A percentile compares a stretch with the other conserved stretches of the same genome.
phyloP scores from a whole-genome alignment of 2,113 vertebrate species.

The Blennius ocellaris region DNA sequence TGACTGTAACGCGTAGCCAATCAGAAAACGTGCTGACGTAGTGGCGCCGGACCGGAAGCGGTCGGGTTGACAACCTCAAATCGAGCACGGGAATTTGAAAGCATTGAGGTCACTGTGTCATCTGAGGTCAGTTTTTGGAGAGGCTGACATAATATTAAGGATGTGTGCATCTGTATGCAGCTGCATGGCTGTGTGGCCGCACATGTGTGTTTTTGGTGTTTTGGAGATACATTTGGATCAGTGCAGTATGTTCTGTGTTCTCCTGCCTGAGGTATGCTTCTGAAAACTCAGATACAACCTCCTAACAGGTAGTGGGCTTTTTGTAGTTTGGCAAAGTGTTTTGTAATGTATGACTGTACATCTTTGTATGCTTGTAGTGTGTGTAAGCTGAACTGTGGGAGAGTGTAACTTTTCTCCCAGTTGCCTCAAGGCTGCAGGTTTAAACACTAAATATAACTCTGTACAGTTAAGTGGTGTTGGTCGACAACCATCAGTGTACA shows the following conservation, averaged over 20 bases:
- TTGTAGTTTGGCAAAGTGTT: not conserved
- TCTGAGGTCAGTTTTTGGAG: not conserved
- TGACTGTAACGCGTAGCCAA: no score
- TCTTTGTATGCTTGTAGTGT: not conserved
- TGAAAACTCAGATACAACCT: not conserved
- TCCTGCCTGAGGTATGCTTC: slow-evolving; percentile 18
- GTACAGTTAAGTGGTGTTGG: no score
- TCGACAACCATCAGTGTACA: no score
- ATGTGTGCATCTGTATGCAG: not conserved
- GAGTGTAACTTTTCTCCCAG: not conserved
- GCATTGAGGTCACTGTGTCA: not conserved
- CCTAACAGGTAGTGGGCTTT: not conserved
- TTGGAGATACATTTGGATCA: not conserved
- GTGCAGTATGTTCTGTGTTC: slow-evolving; percentile 1
- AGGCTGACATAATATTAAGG: not conserved
- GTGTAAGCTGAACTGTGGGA: not conserved
- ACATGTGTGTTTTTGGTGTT: not conserved
- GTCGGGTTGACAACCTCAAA: no score
- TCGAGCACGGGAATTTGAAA: not conserved
- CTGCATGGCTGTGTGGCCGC: slow-evolving; percentile 2
- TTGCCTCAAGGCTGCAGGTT: no score
- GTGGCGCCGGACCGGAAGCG: no score
- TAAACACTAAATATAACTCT: no score
- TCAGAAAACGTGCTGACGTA: no score
- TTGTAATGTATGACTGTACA: slow-evolving; percentile 1